These are phyloP conservation scores for Drosophila rufa DNA, from an alignment of 1,140 invertebrate species.

Conservation along the genomic window DNA sequence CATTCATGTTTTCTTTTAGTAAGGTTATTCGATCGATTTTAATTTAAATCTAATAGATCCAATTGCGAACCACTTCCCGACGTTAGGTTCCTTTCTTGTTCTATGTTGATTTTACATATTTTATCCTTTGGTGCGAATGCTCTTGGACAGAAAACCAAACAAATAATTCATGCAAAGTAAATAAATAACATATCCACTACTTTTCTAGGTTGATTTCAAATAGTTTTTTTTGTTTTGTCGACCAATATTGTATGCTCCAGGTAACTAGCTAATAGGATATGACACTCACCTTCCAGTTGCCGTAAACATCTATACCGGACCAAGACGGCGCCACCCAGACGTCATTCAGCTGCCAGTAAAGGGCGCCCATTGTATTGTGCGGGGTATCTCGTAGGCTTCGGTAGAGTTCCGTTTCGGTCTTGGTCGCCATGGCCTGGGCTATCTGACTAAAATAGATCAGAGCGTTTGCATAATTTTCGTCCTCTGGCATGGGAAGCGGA, in stretches of 20 bases:
- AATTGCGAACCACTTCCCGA: no score
- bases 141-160: no score
- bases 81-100: no score
- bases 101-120: no score
- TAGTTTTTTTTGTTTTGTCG: background rate
- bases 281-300: slow-evolving; percentile 69
- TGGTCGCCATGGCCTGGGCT: slow-evolving; percentile 94
- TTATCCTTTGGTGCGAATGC: no score
- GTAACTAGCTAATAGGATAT: background rate
- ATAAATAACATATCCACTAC: no score
- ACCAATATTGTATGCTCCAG: background rate
- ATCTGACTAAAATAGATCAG: slow-evolving; percentile 93
- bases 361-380: slow-evolving; percentile 96
- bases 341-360: slow-evolving; percentile 99
- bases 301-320: slow-evolving; percentile 92
- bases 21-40: no score
- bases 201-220: no score
- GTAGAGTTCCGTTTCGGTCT: slow-evolving; percentile 95
- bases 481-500: slow-evolving; percentile 86
- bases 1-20: no score
- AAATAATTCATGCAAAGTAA: no score
- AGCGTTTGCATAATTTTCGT: slow-evolving; percentile 86
- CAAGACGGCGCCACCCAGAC: slow-evolving; percentile 99
- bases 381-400: slow-evolving; percentile 89
- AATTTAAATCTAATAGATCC: no score